Conservation (phyloP, 2,113 vertebrate genomes). For the Corythaixoides concolor region DNA sequence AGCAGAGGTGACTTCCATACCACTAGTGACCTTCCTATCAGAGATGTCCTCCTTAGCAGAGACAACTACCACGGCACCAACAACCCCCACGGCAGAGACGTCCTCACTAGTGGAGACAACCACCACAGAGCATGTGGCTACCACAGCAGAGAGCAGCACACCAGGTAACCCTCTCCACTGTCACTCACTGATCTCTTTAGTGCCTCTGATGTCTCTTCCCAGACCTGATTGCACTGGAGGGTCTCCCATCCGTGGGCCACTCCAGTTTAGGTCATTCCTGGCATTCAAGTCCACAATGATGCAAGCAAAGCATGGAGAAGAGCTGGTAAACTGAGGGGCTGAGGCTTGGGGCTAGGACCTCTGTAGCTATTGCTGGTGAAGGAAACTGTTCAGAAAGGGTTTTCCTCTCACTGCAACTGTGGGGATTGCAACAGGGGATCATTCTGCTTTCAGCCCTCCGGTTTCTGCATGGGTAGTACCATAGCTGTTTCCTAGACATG, state of each 20-base stretch:
- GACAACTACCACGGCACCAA: fast-evolving
- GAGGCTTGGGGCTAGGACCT: background rate
- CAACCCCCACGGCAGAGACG: fast-evolving
- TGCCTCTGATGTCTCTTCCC: background rate
- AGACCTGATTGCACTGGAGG: background rate
- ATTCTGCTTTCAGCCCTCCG: fast-evolving
- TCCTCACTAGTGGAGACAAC: background rate
- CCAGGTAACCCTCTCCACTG: background rate
- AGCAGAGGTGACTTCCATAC: background rate
- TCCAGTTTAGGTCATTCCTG: background rate
- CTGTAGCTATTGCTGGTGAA: background rate
- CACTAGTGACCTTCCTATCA: background rate
- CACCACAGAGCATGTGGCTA: fast-evolving
- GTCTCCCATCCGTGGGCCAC: too few relatives aligned
- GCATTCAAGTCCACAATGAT: background rate
- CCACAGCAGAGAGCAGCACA: background rate
- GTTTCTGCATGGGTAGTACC: fast-evolving
- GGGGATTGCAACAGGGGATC: fast-evolving
- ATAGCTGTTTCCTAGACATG: fast-evolving
- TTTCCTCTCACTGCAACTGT: background rate
- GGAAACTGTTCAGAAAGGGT: fast-evolving
- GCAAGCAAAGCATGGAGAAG: background rate
- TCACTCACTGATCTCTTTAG: background rate
- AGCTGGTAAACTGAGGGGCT: background rate
- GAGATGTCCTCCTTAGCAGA: background rate